Evolutionary conservation across 2,113 vertebrate genomes (phyloP).

Genomic region (Melanerpes formicivorus): DNA sequence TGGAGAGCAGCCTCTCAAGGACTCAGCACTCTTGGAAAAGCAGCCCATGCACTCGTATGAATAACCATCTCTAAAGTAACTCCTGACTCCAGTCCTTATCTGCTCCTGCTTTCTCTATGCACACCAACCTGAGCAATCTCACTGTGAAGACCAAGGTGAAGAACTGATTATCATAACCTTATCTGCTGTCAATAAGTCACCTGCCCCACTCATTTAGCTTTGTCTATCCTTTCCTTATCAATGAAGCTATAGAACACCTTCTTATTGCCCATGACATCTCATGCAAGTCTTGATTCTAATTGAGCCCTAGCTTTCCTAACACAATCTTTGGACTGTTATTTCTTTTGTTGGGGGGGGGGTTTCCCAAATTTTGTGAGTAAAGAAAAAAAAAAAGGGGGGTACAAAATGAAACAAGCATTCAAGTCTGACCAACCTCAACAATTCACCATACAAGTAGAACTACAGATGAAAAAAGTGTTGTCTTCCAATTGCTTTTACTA

Average conservation of each 20-base stretch:
- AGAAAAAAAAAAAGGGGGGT: fast-evolving
- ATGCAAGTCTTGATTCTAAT: background rate
- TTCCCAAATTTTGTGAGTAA: background rate
- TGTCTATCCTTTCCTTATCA: background rate
- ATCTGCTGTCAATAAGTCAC: background rate
- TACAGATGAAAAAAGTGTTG: background rate
- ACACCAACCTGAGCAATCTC: background rate
- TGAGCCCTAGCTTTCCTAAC: background rate
- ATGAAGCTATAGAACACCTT: background rate
- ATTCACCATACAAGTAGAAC: background rate
- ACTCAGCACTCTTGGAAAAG: background rate
- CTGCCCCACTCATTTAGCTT: background rate
- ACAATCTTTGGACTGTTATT: background rate
- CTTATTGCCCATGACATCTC: background rate
- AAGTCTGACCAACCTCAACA: background rate
- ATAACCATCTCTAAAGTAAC: background rate
- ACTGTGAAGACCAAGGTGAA: background rate
- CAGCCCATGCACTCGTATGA: background rate
- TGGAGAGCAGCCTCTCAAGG: background rate
- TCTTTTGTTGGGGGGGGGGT: background rate
- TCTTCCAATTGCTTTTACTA: background rate
- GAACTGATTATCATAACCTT: background rate
- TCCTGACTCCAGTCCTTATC: background rate
- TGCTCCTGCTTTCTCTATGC: background rate
- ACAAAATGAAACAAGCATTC: background rate